phyloP scores from a whole-genome alignment of 30 jellyfish, hydroid and myxozoan genomes.

The Catostylus mosaicus region DNA sequence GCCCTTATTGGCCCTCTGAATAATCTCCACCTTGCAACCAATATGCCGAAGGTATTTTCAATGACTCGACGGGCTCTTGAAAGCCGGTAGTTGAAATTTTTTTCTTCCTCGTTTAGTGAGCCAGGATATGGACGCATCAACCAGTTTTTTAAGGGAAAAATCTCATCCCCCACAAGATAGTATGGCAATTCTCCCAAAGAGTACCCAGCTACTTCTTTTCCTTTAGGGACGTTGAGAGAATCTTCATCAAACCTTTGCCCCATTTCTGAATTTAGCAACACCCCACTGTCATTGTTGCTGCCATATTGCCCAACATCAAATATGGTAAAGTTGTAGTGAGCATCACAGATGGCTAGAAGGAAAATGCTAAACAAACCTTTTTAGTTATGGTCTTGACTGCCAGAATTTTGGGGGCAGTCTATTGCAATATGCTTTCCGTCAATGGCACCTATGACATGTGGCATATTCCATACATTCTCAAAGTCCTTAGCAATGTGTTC shows the following conservation, averaged over 20 bases:
- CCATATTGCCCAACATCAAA: constrained; percentile 50
- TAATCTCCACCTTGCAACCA: no score
- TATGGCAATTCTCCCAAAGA: constrained; percentile 25
- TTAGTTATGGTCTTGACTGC: constrained; percentile 34
- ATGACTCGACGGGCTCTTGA: no score
- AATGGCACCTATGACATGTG: constrained; percentile 78
- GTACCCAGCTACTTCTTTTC: background rate
- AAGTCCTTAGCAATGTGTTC: constrained; percentile 29
- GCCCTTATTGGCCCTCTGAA: constrained; percentile 39
- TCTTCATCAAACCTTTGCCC: constrained; percentile 38
- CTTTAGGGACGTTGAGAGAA: background rate
- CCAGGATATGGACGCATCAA: constrained; percentile 57
- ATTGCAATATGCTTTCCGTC: constrained; percentile 82
- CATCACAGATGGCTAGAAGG: constrained; percentile 66
- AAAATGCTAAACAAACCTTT: constrained; percentile 45
- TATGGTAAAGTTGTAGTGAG: constrained; percentile 26
- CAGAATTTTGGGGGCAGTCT: constrained; percentile 67
- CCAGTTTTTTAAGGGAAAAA: constrained; percentile 43
- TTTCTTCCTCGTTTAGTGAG: background rate
- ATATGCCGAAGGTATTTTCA: constrained; percentile 49
- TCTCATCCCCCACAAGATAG: constrained; percentile 32
- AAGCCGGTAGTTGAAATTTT: background rate
- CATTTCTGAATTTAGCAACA: constrained; percentile 14
- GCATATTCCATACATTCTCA: constrained; percentile 56
- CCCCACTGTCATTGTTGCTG: constrained; percentile 57